phyloP scores from a whole-genome alignment of 1,140 invertebrate genomes.

The Heliconius congener region DNA sequence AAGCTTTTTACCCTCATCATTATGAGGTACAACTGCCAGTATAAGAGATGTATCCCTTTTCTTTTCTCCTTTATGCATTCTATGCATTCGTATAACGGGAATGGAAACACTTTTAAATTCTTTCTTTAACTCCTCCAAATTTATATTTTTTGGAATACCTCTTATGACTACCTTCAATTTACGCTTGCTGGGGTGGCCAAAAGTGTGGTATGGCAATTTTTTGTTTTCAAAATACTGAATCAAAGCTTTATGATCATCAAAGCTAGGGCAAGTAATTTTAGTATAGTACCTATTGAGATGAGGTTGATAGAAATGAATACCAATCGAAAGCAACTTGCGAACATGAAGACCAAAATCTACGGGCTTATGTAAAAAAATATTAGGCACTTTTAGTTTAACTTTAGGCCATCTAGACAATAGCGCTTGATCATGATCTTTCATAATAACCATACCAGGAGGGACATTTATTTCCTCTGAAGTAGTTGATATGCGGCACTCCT shows the following conservation, averaged over 20 bases:
- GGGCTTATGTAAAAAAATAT: slow-evolving; percentile 59
- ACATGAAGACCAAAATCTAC: slow-evolving; percentile 49
- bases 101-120: slow-evolving; percentile 47
- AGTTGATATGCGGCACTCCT: slow-evolving; percentile 2
- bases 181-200: slow-evolving; percentile 49
- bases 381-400: slow-evolving; percentile 48
- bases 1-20: slow-evolving; percentile 48
- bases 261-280: slow-evolving; percentile 49
- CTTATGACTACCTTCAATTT: slow-evolving; percentile 60
- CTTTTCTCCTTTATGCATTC: slow-evolving; percentile 48
- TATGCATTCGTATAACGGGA: slow-evolving; percentile 54
- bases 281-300: slow-evolving; percentile 37
- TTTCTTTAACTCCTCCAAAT: slow-evolving; percentile 46
- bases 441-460: slow-evolving; percentile 16
- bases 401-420: slow-evolving; percentile 47
- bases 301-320: slow-evolving; percentile 51
- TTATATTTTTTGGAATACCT: slow-evolving; percentile 47
- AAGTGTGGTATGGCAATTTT: slow-evolving; percentile 60
- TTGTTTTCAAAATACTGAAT: slow-evolving; percentile 54
- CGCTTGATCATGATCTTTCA: slow-evolving; percentile 17
- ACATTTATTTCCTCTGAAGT: slow-evolving; percentile 3
- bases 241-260: slow-evolving; percentile 50
- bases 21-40: slow-evolving; percentile 51
- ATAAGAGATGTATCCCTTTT: slow-evolving; percentile 44
- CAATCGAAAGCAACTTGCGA: slow-evolving; percentile 40